Base-by-base conservation (phyloP, 2,888 invertebrate species). In the Agrotis clavis region DNA sequence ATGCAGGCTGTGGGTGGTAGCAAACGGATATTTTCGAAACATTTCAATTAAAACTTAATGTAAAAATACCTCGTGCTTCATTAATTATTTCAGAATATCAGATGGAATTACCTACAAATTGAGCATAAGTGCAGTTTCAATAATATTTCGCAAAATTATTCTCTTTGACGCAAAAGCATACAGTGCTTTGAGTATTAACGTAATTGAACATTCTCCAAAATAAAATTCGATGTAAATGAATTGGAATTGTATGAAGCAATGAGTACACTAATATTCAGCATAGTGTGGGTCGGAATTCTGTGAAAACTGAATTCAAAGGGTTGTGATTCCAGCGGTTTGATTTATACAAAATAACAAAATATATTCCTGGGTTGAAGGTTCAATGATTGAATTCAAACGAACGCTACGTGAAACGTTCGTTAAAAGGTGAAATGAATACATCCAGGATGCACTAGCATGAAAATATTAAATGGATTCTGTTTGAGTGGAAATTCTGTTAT, bases 91-190 rank as follows among this genome's bases (percentile, higher is more conserved):
- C 35, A 7, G 5, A 14, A 30, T 7, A 21, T 21, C 25, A 4
- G 25, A 48, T 6, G 4, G 11, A 18, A 30, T 18, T 14, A 19
- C 41, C 11, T 41, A 2, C 11, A 18, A 14, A 45, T 14, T 45
- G 9, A 41, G 21, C 4, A 16, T 53, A 19, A 19, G 16, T 45
- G 19, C 48, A 21, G 67, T 50, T 50, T 14, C 4, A 68, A 4
- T 4, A 45, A 16, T n/a, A 13, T 19, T 68, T 41, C n/a, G 25
- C 9, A 25, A n/a, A 67, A 67, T 19, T 19, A 67, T 19, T 19
- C 19, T 30, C n/a, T 45, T 67, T 70, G 18, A 65, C 16, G 63
- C n/a, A 25, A 64, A 25, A 41, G n/a, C 41, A 25, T 51, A 6
- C 19, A 19, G 30, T 6, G 19, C 71, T 53, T 30, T 53, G 16